A percentile compares a stretch with the other conserved stretches of the same genome.
phyloP scores from a whole-genome alignment of 2,888 invertebrate species.

The Synergus gifuensis region DNA sequence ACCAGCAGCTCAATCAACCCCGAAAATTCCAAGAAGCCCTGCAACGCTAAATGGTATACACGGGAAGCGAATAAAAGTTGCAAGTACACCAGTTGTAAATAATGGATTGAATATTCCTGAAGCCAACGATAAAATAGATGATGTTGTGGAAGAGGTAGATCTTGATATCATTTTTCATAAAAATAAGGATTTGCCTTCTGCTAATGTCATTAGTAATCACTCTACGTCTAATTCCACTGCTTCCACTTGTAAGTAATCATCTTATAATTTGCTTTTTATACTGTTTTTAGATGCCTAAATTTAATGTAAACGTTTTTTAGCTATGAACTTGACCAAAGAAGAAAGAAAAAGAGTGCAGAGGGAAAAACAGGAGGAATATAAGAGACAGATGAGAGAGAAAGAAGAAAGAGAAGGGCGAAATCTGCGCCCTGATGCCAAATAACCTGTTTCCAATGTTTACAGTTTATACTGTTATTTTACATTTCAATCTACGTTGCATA shows the following conservation, averaged over 20 bases:
- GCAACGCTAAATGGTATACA: background rate
- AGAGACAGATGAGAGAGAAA: constrained; percentile 45
- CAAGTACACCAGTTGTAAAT: background rate
- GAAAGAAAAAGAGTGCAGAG: constrained; percentile 57
- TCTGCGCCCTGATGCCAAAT: background rate
- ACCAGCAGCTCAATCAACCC: constrained; percentile 22
- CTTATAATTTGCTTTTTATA: background rate
- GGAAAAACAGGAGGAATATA: constrained; percentile 58
- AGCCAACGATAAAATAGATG: background rate
- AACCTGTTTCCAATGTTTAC: constrained; percentile 50
- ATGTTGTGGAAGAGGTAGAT: background rate
- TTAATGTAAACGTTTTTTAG: background rate
- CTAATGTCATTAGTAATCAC: background rate
- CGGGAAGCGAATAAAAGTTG: background rate
- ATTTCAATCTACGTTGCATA: background rate
- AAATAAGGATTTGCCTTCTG: background rate
- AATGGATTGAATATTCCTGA: background rate
- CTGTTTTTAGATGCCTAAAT: background rate
- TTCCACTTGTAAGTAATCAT: background rate
- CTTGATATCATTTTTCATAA: background rate
- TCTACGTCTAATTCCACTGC: background rate
- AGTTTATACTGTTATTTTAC: background rate
- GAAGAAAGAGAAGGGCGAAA: background rate
- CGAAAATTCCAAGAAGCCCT: background rate
- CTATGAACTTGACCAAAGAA: constrained; percentile 53